These are phyloP conservation scores for Oreortyx pictus DNA, from an alignment of 2,797 vertebrate species.

Conservation along the genomic window DNA sequence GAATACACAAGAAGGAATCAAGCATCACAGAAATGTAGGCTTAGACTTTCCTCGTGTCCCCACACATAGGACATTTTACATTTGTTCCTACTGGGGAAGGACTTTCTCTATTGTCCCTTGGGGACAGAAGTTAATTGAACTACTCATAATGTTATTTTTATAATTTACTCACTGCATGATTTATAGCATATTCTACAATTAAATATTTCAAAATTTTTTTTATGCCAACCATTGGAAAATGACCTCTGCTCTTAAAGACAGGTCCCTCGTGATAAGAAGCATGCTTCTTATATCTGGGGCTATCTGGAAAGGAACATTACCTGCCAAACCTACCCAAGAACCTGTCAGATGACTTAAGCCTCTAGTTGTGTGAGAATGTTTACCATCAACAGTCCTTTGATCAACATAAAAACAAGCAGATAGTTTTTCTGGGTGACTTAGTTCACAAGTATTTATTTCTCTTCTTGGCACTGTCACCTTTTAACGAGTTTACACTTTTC, in stretches of 20 bases:
- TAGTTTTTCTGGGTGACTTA: not conserved
- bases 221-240: not conserved
- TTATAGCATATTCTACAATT: not conserved
- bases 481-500: not conserved
- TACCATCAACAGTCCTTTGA: not conserved
- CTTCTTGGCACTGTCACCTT: not conserved
- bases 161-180: not conserved
- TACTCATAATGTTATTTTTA: not conserved
- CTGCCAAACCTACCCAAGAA: not conserved
- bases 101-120: not conserved
- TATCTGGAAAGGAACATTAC: not conserved
- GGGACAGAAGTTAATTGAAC: not conserved
- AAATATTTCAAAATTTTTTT: not conserved
- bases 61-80: not conserved
- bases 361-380: not conserved
- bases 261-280: fast-evolving
- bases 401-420: not conserved
- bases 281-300: not conserved
- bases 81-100: fast-evolving
- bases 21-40: not conserved
- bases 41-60: not conserved
- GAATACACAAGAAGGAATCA: not conserved
- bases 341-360: not conserved
- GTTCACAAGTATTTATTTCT: not conserved
- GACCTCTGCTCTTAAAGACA: not conserved